A percentile compares a stretch with the other conserved stretches of the same genome.
Conservation (phyloP, 2,113 vertebrate genomes). For the Poecilia latipinna region DNA sequence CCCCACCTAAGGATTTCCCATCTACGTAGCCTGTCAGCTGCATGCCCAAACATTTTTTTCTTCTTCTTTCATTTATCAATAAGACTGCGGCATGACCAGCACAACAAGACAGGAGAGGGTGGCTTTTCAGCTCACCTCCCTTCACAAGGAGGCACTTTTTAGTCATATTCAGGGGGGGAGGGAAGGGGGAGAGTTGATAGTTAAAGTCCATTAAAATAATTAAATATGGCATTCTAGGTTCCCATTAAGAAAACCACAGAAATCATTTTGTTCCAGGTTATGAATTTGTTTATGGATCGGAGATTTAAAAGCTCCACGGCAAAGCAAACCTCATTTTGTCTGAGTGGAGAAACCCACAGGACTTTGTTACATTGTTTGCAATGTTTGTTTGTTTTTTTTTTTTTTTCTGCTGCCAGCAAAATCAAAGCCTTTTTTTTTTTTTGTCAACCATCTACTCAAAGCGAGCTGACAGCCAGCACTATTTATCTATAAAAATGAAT, state of each 20-base stretch:
- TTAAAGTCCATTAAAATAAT: neutral
- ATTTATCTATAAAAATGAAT: too few relatives aligned
- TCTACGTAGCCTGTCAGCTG: slow-evolving; percentile 70
- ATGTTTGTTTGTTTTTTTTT: neutral
- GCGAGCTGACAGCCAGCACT: neutral
- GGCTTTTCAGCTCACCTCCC: slow-evolving; percentile 26
- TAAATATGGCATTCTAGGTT: neutral
- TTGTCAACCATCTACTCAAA: slow-evolving; percentile 19
- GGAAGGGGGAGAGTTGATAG: neutral
- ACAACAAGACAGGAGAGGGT: slow-evolving; percentile 26
- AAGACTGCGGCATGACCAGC: slow-evolving; percentile 56
- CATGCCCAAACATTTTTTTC: slow-evolving; percentile 72
- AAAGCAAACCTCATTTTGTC: neutral
- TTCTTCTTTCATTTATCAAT: slow-evolving; percentile 68
- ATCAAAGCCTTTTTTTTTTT: slow-evolving; percentile 33
- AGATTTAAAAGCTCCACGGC: neutral
- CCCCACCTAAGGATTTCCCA: slow-evolving; percentile 63
- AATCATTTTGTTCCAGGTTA: neutral
- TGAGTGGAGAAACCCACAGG: neutral
- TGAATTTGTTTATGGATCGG: neutral
- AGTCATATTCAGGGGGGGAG: neutral
- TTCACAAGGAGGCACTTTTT: slow-evolving; percentile 14
- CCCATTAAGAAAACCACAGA: neutral
- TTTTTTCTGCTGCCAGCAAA: neutral
- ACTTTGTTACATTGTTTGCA: slow-evolving; percentile 7